Evolutionary conservation across 2,797 vertebrate genomes (phyloP), one percentile per base, ranked within the genome.

Genomic region (Pteronotus mesoamericanus): DNA sequence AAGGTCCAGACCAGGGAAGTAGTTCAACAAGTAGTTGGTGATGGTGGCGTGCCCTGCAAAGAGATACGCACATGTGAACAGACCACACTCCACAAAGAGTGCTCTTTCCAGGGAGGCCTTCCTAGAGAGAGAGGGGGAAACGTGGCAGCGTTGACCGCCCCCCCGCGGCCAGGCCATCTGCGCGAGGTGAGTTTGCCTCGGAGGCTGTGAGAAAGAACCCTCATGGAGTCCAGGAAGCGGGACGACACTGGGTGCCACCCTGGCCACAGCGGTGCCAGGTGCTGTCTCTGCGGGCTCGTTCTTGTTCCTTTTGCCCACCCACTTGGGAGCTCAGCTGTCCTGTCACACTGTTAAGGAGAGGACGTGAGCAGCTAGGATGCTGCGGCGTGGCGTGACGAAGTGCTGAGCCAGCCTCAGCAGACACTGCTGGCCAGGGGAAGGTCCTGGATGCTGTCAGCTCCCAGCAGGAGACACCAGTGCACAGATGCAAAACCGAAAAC

Each of bases 11-110:
- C 99, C 99, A 0, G 99, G 98, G 98, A 99, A 99, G 98, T 99
- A 99, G 98, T 99, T 99, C 95, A 99, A 97, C 98, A 99, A 98
- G 97, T 99, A 99, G 98, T 99, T 99, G 95, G 99, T 99, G 98
- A 99, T 99, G 61, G 98, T 99, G 97, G 99, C 98, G 94, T 99
- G 99, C 26, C 99, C 99, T 99, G 98, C 48, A 96, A 97, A 97
- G 80, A 97, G 96, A 97, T 46, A 16, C 0, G 18, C 1, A 71
- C 74, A 71, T 0, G 0, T 48, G 37, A 29, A 10, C 2, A 7
- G 79, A 46, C 21, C 34, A 3, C 2, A 0, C 1, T 6, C 69
- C n/a, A n/a, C 7, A 10, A 2, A 26, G 7, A 7, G 51, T 0
- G 2, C 12, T 12, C 9, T 0, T 15, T 24, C 44, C 44, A 15